A percentile compares a stretch with the other conserved stretches of the same genome.
Evolutionary conservation across 2,888 invertebrate genomes (phyloP).

Genomic region (Apotomis betuletana): DNA sequence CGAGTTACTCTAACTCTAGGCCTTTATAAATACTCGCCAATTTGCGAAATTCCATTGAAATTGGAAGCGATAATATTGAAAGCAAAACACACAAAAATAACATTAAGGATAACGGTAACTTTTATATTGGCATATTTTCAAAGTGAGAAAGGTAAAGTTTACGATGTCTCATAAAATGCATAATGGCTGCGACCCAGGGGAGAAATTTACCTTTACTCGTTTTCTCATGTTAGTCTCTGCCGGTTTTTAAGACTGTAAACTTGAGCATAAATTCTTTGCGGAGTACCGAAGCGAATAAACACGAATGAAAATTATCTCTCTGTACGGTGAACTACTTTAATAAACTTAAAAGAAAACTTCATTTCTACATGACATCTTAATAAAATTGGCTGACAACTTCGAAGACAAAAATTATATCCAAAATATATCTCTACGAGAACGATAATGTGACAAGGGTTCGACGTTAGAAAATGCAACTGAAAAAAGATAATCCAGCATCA

Average conservation of each 20-base stretch:
- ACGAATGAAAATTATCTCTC: background rate
- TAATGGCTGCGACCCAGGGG: slow-evolving; percentile 26
- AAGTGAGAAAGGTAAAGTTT: slow-evolving; percentile 19
- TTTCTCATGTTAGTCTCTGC: slow-evolving; percentile 5
- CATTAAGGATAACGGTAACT: background rate
- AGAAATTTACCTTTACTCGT: slow-evolving; percentile 17
- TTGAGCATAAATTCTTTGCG: background rate
- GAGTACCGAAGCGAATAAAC: background rate
- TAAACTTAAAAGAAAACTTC: background rate
- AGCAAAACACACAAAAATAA: background rate
- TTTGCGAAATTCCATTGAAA: background rate
- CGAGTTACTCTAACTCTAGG: background rate
- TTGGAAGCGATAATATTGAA: background rate
- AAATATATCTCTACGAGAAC: slow-evolving; percentile 44
- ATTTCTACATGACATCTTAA: slow-evolving; percentile 27
- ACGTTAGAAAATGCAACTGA: slow-evolving; percentile 47
- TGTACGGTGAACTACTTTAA: background rate
- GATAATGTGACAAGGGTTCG: slow-evolving; percentile 63
- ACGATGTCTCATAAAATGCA: slow-evolving; percentile 22
- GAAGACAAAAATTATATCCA: slow-evolving; percentile 50
- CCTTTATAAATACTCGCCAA: background rate
- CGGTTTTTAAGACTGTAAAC: background rate
- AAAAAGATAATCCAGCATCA: slow-evolving; percentile 16
- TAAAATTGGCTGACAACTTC: slow-evolving; percentile 34
- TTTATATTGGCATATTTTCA: slow-evolving; percentile 20